phyloP scores from a whole-genome alignment of 2,888 invertebrate genomes.

The Lasius platythorax region DNA sequence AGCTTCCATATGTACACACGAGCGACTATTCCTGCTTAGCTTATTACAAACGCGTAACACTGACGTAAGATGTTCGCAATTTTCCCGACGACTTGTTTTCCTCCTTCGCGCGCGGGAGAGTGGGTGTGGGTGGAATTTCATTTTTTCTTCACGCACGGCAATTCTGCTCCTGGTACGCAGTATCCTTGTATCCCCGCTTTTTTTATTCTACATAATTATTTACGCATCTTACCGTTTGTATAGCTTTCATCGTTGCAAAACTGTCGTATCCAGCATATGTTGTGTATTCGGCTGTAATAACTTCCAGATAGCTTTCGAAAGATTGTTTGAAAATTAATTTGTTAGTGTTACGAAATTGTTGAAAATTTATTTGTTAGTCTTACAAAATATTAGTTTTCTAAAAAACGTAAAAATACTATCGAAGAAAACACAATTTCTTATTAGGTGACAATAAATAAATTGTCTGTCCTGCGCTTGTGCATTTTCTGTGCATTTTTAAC shows the following conservation, averaged over 20 bases:
- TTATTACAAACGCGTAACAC: constrained; percentile 50
- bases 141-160: constrained; percentile 28
- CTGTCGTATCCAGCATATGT: background rate
- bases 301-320: background rate
- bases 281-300: background rate
- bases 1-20: constrained; percentile 22
- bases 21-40: constrained; percentile 39
- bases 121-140: constrained; percentile 58
- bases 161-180: constrained; percentile 25
- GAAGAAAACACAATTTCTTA: background rate
- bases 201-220: constrained; percentile 30
- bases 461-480: too few species aligned
- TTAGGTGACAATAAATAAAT: background rate
- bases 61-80: constrained; percentile 59
- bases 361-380: constrained; percentile 15
- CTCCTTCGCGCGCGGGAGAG: constrained; percentile 28
- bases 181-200: constrained; percentile 39
- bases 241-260: background rate
- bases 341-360: background rate
- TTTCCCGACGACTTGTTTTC: constrained; percentile 55
- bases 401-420: background rate
- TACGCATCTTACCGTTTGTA: constrained; percentile 13
- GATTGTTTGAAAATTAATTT: background rate
- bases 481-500: background rate
- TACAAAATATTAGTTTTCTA: background rate